These are phyloP conservation scores for Buathra laborator DNA, from an alignment of 2,888 invertebrate species.

Conservation along the genomic window DNA sequence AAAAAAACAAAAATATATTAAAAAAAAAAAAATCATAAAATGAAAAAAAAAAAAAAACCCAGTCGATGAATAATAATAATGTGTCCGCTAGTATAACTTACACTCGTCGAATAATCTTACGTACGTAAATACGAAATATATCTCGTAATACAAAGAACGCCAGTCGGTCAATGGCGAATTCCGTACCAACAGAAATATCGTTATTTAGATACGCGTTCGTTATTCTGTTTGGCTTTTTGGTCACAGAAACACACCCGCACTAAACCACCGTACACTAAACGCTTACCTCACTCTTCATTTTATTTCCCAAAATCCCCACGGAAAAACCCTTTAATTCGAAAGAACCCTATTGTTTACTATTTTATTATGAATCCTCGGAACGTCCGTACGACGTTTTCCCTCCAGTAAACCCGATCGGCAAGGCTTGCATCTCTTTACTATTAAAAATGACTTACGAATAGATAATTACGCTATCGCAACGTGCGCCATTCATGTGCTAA, in stretches of 20 bases:
- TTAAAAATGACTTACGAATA: constrained; percentile 57
- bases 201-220: constrained; percentile 75
- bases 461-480: constrained; percentile 62
- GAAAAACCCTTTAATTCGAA: constrained; percentile 19
- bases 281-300: constrained; percentile 77
- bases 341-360: neutral
- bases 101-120: constrained; percentile 59
- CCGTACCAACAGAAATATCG: constrained; percentile 49
- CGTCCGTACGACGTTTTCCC: constrained; percentile 1
- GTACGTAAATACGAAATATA: constrained; percentile 52
- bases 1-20: constrained; percentile 34
- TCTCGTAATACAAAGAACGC: constrained; percentile 41
- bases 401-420: constrained; percentile 21
- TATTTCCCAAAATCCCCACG: constrained; percentile 7
- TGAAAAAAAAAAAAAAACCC: constrained; percentile 35
- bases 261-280: constrained; percentile 80
- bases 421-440: constrained; percentile 43
- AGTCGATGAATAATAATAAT: constrained; percentile 72
- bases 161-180: constrained; percentile 48
- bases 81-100: constrained; percentile 72
- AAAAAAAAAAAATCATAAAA: constrained; percentile 2
- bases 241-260: constrained; percentile 84
- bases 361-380: constrained; percentile 2
- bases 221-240: constrained; percentile 84
- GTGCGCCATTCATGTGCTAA: constrained; percentile 71